Evolutionary conservation across 1,140 invertebrate genomes (phyloP).

Genomic region (Augochlora pura): DNA sequence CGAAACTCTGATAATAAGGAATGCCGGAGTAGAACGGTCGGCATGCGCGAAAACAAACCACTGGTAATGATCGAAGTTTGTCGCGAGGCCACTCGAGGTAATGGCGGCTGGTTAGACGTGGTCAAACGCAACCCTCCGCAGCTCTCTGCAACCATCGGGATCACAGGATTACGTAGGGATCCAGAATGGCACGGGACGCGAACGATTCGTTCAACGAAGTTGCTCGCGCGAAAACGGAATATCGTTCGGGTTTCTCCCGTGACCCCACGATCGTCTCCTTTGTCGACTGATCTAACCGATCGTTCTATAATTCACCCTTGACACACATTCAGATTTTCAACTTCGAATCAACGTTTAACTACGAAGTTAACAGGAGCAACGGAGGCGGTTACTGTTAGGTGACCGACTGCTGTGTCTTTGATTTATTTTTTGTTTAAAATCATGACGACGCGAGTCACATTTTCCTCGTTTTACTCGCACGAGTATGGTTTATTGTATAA

Average conservation of each 20-base stretch:
- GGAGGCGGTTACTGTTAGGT: too few species aligned
- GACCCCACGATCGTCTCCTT: not conserved
- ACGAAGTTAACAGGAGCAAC: too few species aligned
- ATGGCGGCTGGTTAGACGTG: constrained; percentile 39
- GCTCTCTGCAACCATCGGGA: not conserved
- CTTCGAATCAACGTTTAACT: too few species aligned
- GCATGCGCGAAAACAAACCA: constrained; percentile 24
- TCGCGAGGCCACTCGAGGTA: constrained; percentile 31
- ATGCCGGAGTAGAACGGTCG: not conserved
- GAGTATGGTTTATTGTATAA: too few species aligned
- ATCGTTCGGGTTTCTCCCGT: constrained; percentile 25
- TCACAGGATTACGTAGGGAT: constrained; percentile 23
- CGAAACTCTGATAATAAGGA: constrained; percentile 32
- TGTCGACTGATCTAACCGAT: not conserved
- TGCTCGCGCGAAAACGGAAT: constrained; percentile 9
- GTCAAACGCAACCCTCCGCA: constrained; percentile 28
- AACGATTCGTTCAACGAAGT: constrained; percentile 23
- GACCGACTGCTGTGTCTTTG: too few species aligned
- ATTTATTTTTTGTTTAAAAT: too few species aligned
- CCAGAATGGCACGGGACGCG: constrained; percentile 26
- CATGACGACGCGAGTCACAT: too few species aligned
- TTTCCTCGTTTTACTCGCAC: too few species aligned
- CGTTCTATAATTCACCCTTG: too few species aligned
- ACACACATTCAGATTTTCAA: too few species aligned
- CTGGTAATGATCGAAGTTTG: constrained; percentile 37